Percentiles rank a stretch among this genome's conserved stretches.
phyloP scores from a whole-genome alignment of 2,797 vertebrate species.

The Xiphophorus birchmanni region DNA sequence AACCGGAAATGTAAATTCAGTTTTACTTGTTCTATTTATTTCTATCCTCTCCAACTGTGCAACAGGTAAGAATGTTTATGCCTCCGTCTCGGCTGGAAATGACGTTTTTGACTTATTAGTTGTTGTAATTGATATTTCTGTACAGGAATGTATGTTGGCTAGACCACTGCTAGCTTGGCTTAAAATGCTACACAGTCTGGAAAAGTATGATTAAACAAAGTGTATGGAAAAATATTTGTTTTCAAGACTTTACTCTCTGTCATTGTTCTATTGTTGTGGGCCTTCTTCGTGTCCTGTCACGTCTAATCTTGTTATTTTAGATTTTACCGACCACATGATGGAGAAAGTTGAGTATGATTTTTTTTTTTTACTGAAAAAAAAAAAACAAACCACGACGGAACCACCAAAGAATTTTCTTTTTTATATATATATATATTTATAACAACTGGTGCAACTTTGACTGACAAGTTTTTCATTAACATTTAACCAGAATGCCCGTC shows the following conservation, averaged over 20 bases:
- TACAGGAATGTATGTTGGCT: not conserved
- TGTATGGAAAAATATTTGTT: not conserved
- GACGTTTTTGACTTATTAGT: not conserved
- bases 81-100: not conserved
- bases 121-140: not conserved
- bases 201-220: not conserved
- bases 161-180: not conserved
- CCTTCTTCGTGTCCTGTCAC: not conserved
- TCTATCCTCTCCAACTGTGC: not conserved
- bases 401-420: conserved; percentile 7
- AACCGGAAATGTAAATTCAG: not conserved
- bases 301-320: not conserved
- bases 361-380: not conserved
- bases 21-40: not conserved
- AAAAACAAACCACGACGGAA: not conserved
- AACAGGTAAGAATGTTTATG: not conserved
- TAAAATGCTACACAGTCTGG: not conserved
- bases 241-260: not conserved
- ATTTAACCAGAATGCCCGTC: conserved; percentile 56
- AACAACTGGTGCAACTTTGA: conserved; percentile 45
- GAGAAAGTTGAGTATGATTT: not conserved
- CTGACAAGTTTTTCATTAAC: conserved; percentile 66
- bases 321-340: not conserved
- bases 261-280: not conserved
- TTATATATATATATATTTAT: too few relatives aligned